phyloP scores from a whole-genome alignment of 2,113 vertebrate genomes.

The Heliornis fulica region DNA sequence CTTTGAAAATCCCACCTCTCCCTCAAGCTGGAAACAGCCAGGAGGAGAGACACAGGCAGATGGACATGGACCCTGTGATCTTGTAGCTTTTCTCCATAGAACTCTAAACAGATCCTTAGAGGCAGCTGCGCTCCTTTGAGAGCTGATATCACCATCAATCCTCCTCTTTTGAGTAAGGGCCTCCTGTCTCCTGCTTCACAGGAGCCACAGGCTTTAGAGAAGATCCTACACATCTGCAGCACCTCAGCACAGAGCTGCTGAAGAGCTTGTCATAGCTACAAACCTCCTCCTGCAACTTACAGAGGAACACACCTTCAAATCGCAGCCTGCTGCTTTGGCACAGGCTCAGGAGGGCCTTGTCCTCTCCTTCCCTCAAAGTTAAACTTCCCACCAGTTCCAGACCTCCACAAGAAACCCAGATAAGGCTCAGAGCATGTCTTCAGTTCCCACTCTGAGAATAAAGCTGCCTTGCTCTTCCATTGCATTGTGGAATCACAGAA shows the following conservation, averaged over 20 bases:
- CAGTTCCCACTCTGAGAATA: accelerated
- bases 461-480: not conserved
- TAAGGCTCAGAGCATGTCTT: not conserved
- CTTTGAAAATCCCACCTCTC: not conserved
- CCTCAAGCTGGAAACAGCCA: not conserved
- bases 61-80: not conserved
- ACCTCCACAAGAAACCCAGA: not conserved
- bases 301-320: not conserved
- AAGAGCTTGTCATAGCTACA: not conserved
- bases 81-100: not conserved
- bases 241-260: accelerated
- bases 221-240: not conserved
- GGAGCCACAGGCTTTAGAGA: not conserved
- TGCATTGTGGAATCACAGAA: too few species aligned
- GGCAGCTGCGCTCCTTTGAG: not conserved
- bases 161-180: not conserved
- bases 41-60: not conserved
- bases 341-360: not conserved
- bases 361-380: not conserved
- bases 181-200: not conserved
- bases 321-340: not conserved
- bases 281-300: not conserved
- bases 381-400: not conserved
- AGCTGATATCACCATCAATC: not conserved
- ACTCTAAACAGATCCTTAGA: not conserved